Conservation (phyloP, 2,888 invertebrate species). For the Phrixothrix hirtus region DNA sequence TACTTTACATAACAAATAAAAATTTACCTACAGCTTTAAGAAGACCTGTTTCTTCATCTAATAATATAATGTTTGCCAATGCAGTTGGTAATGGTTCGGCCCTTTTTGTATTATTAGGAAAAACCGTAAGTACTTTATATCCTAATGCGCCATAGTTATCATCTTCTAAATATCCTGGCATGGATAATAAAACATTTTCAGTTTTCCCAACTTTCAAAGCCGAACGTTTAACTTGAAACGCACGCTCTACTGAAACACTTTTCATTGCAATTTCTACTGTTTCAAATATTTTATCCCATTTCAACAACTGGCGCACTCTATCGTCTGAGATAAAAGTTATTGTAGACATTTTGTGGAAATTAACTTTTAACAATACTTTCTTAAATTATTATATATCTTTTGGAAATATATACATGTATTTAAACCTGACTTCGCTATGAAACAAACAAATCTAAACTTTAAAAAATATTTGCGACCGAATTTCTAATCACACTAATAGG, state of each 20-base stretch:
- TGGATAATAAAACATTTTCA: constrained; percentile 47
- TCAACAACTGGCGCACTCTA: constrained; percentile 48
- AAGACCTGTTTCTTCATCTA: constrained; percentile 54
- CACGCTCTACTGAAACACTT: constrained; percentile 41
- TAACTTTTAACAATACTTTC: no score
- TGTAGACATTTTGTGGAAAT: constrained; percentile 11
- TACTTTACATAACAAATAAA: background rate
- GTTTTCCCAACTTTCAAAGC: constrained; percentile 40
- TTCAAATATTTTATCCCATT: constrained; percentile 52
- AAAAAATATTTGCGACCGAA: no score
- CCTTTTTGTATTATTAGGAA: constrained; percentile 49
- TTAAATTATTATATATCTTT: no score
- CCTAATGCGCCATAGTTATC: constrained; percentile 46
- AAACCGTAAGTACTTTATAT: constrained; percentile 59
- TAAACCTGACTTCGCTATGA: no score
- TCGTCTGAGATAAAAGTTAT: constrained; percentile 40
- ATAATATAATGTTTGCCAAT: constrained; percentile 57
- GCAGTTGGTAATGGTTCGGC: no score
- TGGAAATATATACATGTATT: no score
- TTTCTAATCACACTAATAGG: no score
- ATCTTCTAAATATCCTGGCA: constrained; percentile 57
- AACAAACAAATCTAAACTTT: no score
- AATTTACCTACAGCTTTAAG: constrained; percentile 50
- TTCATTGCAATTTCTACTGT: constrained; percentile 54
- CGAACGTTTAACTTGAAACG: constrained; percentile 49